phyloP scores from a whole-genome alignment of 2,888 invertebrate species.

The Cheilosia vernalis region DNA sequence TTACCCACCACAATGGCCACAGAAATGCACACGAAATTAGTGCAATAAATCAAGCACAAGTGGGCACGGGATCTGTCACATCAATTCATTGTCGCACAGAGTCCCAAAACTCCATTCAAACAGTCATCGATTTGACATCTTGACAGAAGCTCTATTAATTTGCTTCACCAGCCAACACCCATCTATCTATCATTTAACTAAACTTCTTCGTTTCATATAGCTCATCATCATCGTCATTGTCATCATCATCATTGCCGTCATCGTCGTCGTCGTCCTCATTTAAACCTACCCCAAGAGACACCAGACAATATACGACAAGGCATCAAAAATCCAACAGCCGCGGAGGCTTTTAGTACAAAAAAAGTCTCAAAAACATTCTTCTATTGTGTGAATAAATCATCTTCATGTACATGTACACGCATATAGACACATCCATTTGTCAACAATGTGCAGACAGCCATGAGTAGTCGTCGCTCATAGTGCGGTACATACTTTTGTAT shows the following conservation, averaged over 20 bases:
- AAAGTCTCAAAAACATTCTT: slow-evolving; percentile 20
- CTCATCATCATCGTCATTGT: slow-evolving; percentile 32
- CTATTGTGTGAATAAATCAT: slow-evolving; percentile 67
- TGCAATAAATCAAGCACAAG: slow-evolving; percentile 69
- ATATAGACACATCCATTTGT: slow-evolving; percentile 65
- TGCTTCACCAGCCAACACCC: slow-evolving; percentile 35
- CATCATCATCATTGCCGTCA: slow-evolving; percentile 7
- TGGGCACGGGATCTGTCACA: slow-evolving; percentile 68
- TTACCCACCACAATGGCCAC: not conserved
- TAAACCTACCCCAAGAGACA: slow-evolving; percentile 48
- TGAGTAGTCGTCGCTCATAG: slow-evolving; percentile 35
- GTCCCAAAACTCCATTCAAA: slow-evolving; percentile 69
- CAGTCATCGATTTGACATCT: slow-evolving; percentile 74
- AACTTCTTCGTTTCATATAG: slow-evolving; percentile 45
- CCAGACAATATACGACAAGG: not conserved
- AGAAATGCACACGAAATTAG: slow-evolving; percentile 44
- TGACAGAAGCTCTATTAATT: slow-evolving; percentile 72
- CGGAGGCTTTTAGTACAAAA: slow-evolving; percentile 15
- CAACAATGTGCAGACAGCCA: slow-evolving; percentile 62
- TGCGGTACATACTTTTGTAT: slow-evolving; percentile 2
- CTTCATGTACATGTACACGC: slow-evolving; percentile 62
- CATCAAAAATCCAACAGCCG: slow-evolving; percentile 5
- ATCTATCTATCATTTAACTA: slow-evolving; percentile 70
- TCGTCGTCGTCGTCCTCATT: slow-evolving; percentile 6
- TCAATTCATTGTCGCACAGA: slow-evolving; percentile 55